Evolutionary conservation across 30 jellyfish, hydroid and myxozoan genomes (phyloP), one percentile per base, ranked within the genome.

Genomic region (Kudoa iwatai): DNA sequence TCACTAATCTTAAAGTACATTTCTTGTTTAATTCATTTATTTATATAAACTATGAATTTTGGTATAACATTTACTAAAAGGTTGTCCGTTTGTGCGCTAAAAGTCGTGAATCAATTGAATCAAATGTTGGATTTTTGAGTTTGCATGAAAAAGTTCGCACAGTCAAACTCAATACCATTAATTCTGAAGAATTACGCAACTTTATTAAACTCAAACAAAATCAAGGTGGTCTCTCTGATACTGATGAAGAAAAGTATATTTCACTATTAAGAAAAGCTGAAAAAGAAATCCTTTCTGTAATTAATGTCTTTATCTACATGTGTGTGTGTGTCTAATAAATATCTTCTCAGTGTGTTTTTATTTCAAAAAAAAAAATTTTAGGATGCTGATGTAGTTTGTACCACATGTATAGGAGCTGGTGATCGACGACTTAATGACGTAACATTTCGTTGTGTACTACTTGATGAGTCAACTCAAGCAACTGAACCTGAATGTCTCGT

Each of bases 401-500:
- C 94, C 15, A 74, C 94, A 10, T 74, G 94, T 48, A 74, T 74
- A 22, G 94, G 94, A 4, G 94, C 94, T 44, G 94, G 94, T 17
- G 94, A 74, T 42, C 94, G 84, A 15, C 26, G 94, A 12, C 47
- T 74, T 51, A 24, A 54, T 13, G 64, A 83, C 35, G 44, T 74
- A 38, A 57, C 84, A 18, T 74, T 74, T 50, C 49, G 94, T 50
- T 74, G 94, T 52, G 94, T 74, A 22, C 57, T 74, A 12, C 56
- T 74, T 45, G 94, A 74, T 39, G 94, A 74, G 32, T 74, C 94
- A 17, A 74, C 94, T 16, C 94, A 74, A 43, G 88, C 94, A 17
- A 74, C 94, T 10, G 94, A 74, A 24, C 94, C 94, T 17, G 94
- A 74, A 47, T 74, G 94, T 25, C 64, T 74, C 84, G 94, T 74